Base-by-base conservation (phyloP, 2,888 invertebrate species). In the Allacma fusca region DNA sequence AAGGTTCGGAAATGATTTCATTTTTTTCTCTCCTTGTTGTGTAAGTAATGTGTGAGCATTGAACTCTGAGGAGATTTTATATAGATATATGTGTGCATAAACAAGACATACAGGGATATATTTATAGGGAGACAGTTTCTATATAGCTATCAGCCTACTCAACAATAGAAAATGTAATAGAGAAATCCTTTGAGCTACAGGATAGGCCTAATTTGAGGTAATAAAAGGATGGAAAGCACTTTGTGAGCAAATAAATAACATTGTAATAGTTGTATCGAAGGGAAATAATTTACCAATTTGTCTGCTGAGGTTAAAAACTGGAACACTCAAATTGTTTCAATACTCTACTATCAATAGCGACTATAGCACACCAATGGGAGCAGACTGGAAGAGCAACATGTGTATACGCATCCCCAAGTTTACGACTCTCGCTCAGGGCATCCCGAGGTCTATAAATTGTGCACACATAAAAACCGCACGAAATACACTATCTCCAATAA, bases 371-470 rank as follows among this genome's bases (percentile, higher is more conserved):
- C 50, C 50, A 50, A 13, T 50, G n/a, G 50, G 50, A 19, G 9
- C n/a, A 5, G 2, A 50, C n/a, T 4, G 4, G 19, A 9, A 50
- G 50, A 50, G 19, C 16, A 19, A 50, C n/a, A 24, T 62, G 26
- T 62, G 24, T 62, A 62, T 62, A 62, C 26, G 24, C 23, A 62
- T 26, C n/a, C 26, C 62, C 21, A 62, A 62, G 7, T 62, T 62
- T 74, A 64, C 65, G 64, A 74, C 40, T 24, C 62, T 74, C 24
- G 73, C 73, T 74, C 59, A 64, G 21, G 73, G 73, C 73, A 64
- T 59, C n/a, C 21, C 13, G 43, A 74, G 62, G 64, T 74, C 73
- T 74, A 74, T 74, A 74, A 74, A 74, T 64, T 65, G 50, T 34
- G 62, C 23, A 62, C 72, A 73, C 72, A 65, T 29, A 65, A 44